Evolutionary conservation across 2,888 invertebrate species (phyloP).

Genomic region (Parochlus steinenii): DNA sequence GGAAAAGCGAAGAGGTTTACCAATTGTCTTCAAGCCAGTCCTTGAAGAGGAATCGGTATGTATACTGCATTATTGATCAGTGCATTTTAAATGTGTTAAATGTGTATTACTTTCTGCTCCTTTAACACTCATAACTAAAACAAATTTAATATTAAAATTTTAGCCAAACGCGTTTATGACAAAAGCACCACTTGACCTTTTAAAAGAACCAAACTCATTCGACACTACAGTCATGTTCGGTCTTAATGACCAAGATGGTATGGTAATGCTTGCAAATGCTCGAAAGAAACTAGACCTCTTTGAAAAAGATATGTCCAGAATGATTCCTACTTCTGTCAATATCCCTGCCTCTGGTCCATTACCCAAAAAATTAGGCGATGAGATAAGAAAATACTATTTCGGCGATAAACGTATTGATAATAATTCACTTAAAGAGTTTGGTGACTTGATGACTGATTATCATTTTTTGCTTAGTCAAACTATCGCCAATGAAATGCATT

Average conservation of each 20-base stretch:
- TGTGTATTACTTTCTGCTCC: too few relatives aligned
- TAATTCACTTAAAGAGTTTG: conserved; percentile 29
- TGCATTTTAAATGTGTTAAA: too few relatives aligned
- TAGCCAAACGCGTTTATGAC: conserved; percentile 19
- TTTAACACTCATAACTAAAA: too few relatives aligned
- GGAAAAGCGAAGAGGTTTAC: conserved; percentile 22
- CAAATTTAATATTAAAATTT: too few relatives aligned
- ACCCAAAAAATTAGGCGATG: conserved; percentile 16
- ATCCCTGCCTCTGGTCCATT: conserved; percentile 18
- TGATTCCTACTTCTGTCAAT: conserved; percentile 20
- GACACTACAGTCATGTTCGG: conserved; percentile 37
- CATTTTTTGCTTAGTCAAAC: conserved; percentile 23
- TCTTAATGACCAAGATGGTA: conserved; percentile 37
- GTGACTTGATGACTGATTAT: conserved; percentile 34
- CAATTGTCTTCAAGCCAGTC: conserved; percentile 23
- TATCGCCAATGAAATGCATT: conserved; percentile 21
- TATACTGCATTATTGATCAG: too few relatives aligned
- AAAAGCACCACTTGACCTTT: conserved; percentile 28
- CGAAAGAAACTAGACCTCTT: conserved; percentile 19
- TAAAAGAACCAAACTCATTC: conserved; percentile 28
- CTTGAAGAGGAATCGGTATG: conserved; percentile 20
- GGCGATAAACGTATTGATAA: conserved; percentile 24
- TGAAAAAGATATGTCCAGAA: conserved; percentile 21
- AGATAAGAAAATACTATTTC: conserved; percentile 31
- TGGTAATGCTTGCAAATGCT: conserved; percentile 23